Evolutionary conservation across 2,888 invertebrate species (phyloP), one percentile per base, ranked within the genome.

Genomic region (Dendrolimus pini): DNA sequence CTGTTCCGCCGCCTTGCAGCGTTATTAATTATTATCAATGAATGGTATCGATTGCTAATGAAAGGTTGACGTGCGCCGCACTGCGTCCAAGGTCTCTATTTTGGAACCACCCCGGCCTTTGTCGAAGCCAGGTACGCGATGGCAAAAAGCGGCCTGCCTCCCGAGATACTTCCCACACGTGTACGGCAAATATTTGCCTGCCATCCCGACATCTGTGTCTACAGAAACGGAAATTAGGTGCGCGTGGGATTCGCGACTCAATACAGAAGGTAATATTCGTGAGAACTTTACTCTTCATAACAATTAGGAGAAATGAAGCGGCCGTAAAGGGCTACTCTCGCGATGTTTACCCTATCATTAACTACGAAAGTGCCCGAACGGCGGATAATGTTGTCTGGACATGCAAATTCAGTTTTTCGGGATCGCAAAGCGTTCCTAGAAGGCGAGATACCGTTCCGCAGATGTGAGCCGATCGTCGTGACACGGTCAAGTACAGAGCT

Each of bases 361-460:
- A 71, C 69, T 69, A 66, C 69, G 72, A 76, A 78, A 74, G 74
- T 10, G 47, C 72, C 69, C 77, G 79, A 72, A 68, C 72, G 74
- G 66, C 62, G 76, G 82, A 82, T 90, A 89, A 89, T 89, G 76
- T 83, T 64, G 73, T 71, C 80, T 81, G 82, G 82, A 85, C 89
- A 89, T 89, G 90, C 90, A 82, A 89, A 85, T 85, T 72, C 76
- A 80, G 9, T 47, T 83, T 86, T 89, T 84, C 77, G 82, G 86
- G 85, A 82, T 83, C 74, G 80, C 82, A 81, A 83, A 83, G 83
- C 83, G 82, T 89, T 90, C 89, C 85, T 87, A 86, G 89, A 89
- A 90, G 84, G 83, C 80, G 71, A 82, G 78, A 82, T 90, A 85
- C 87, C 85, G 88, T 89, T 85, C 73, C 77, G 86, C 88, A 89